phyloP scores from a whole-genome alignment of 2,888 invertebrate genomes.

The Bhutanitis thaidina region DNA sequence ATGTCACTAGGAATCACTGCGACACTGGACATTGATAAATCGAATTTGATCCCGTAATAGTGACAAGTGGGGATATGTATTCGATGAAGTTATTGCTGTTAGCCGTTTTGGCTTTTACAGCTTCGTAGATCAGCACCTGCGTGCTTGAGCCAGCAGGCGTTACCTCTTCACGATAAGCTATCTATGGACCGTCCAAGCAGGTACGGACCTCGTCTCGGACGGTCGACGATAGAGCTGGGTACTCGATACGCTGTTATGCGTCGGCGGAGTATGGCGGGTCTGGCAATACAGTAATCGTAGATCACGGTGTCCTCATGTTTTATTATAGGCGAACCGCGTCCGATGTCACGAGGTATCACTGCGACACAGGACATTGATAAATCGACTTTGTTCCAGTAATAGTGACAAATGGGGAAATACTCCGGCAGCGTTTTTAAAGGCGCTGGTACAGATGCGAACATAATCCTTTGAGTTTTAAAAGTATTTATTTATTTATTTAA shows the following conservation, averaged over 20 bases:
- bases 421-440: constrained; percentile 34
- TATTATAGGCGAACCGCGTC: constrained; percentile 44
- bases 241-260: no score
- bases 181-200: no score
- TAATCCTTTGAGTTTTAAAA: constrained; percentile 18
- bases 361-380: constrained; percentile 46
- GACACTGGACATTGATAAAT: constrained; percentile 49
- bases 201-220: no score
- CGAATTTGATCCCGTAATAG: constrained; percentile 34
- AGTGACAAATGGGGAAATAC: constrained; percentile 33
- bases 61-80: constrained; percentile 35
- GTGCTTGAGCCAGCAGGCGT: no score
- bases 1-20: constrained; percentile 39
- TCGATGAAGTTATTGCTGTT: no score
- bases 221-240: no score
- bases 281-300: constrained; percentile 33
- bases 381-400: constrained; percentile 37
- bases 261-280: no score
- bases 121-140: no score
- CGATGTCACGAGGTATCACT: constrained; percentile 38
- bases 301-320: constrained; percentile 42
- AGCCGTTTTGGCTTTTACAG: no score
- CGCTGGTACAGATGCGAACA: constrained; percentile 25
- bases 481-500: neutral
- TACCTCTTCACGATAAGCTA: no score